Evolutionary conservation across 2,113 vertebrate genomes (phyloP).

Genomic region (Microcebus lehilahytsara): DNA sequence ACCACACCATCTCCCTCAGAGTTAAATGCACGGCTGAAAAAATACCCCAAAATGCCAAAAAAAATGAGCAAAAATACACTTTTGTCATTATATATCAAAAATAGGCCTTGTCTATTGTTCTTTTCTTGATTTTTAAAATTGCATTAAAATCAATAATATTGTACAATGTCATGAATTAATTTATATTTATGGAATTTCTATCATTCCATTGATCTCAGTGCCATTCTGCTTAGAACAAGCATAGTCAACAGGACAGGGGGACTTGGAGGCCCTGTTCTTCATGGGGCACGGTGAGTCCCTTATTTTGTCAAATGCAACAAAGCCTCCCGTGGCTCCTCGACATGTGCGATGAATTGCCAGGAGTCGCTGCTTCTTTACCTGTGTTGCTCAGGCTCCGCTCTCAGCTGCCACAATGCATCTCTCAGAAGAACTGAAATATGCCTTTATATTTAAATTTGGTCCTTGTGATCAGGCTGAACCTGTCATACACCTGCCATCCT

Average conservation of each 20-base stretch:
- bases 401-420: constrained; percentile 59
- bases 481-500: constrained; percentile 64
- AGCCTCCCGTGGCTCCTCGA: constrained; percentile 47
- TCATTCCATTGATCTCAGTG: not conserved
- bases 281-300: not conserved
- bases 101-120: not conserved
- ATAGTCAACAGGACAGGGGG: not conserved
- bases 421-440: constrained; percentile 65
- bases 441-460: constrained; percentile 72
- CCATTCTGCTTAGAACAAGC: not conserved
- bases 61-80: not conserved
- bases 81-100: not conserved
- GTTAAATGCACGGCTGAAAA: not conserved
- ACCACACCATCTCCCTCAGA: not conserved
- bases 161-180: not conserved
- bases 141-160: not conserved
- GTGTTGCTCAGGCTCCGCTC: constrained; percentile 16
- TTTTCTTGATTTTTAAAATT: not conserved
- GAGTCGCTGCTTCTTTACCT: constrained; percentile 46
- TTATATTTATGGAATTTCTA: not conserved
- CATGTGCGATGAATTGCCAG: constrained; percentile 69
- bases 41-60: not conserved
- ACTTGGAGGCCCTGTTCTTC: not conserved
- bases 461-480: constrained; percentile 67
- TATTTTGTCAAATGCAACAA: constrained; percentile 43